Evolutionary conservation across 2,888 invertebrate species (phyloP).

Genomic region (Campoplex nolae): DNA sequence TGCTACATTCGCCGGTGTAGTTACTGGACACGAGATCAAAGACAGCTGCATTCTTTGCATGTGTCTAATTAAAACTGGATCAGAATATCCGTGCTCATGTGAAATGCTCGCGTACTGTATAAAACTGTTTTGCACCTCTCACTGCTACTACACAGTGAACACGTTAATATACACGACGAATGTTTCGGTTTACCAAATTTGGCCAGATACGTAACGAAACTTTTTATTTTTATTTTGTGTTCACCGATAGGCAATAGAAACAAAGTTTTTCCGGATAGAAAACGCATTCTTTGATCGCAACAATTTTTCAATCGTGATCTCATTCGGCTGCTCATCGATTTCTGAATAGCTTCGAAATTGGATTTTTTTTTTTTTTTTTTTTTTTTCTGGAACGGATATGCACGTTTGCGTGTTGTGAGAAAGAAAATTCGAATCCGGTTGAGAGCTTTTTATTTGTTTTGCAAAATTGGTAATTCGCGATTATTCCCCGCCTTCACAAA

Average conservation of each 20-base stretch:
- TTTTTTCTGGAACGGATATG: neutral
- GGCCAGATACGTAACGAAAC: conserved; percentile 51
- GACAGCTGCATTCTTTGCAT: conserved; percentile 63
- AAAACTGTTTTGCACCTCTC: neutral
- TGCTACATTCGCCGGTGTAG: conserved; percentile 9
- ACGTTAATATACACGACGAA: conserved; percentile 16
- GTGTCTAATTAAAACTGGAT: conserved; percentile 66
- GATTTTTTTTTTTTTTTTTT: no score
- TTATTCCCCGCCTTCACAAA: neutral
- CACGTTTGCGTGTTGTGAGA: neutral
- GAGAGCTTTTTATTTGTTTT: neutral
- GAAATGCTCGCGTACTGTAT: neutral
- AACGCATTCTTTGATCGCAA: conserved; percentile 38
- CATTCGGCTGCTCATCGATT: neutral
- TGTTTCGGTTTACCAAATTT: conserved; percentile 65
- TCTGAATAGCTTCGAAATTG: neutral
- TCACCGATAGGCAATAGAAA: conserved; percentile 35
- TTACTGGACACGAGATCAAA: conserved; percentile 42
- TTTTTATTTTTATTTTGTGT: conserved; percentile 11
- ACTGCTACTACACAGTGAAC: neutral
- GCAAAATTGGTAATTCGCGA: neutral
- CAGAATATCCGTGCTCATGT: conserved; percentile 46
- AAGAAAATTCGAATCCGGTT: neutral
- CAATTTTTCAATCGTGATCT: neutral
- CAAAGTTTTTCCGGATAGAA: conserved; percentile 3